phyloP scores from a whole-genome alignment of 2,888 invertebrate genomes.

The Acanthosepion esculentum region DNA sequence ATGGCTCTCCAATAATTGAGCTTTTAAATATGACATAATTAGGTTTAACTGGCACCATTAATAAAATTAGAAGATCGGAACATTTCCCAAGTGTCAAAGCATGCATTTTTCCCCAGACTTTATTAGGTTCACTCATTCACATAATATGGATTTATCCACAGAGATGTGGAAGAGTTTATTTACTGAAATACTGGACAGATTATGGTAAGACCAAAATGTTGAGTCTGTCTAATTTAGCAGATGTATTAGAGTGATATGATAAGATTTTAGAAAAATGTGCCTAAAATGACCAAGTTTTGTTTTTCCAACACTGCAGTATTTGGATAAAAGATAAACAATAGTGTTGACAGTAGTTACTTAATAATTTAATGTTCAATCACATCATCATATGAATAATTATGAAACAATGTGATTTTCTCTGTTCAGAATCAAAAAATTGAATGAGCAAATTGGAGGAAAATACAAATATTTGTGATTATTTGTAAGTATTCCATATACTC shows the following conservation, averaged over 20 bases:
- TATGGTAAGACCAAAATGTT: not conserved
- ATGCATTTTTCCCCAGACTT: not conserved
- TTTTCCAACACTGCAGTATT: no score
- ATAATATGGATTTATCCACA: not conserved
- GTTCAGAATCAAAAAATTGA: no score
- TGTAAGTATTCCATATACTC: no score
- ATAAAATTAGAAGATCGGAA: not conserved
- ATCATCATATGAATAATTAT: no score
- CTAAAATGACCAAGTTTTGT: no score
- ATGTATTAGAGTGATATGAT: not conserved
- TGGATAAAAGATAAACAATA: no score
- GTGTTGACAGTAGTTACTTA: no score
- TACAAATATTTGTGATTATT: no score
- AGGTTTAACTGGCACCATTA: not conserved
- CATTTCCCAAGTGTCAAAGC: constrained; percentile 6
- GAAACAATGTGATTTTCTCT: no score
- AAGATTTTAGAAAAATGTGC: no score
- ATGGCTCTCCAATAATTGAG: constrained; percentile 7
- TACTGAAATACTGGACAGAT: not conserved
- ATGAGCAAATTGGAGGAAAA: no score
- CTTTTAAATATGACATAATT: not conserved
- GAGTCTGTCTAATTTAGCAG: not conserved
- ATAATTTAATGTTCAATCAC: no score
- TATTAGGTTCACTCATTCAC: not conserved
- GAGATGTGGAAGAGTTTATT: not conserved